These are phyloP conservation scores for Drosophila nebulosa DNA, from an alignment of 1,140 invertebrate genomes.

Conservation along the genomic window DNA sequence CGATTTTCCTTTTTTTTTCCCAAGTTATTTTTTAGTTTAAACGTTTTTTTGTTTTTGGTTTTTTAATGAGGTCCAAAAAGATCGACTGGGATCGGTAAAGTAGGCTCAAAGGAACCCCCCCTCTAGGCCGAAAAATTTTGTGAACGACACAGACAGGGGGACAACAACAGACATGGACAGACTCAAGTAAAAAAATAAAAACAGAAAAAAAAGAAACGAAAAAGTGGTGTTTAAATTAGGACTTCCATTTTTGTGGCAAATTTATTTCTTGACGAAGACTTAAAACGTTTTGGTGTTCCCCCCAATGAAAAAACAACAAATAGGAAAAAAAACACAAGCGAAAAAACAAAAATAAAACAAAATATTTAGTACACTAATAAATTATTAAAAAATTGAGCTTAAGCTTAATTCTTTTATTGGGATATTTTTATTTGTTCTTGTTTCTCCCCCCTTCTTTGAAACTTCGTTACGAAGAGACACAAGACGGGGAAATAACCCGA, in stretches of 20 bases:
- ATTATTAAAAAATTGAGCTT: slow-evolving; percentile 53
- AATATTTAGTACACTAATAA: slow-evolving; percentile 27
- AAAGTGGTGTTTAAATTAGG: slow-evolving; percentile 75
- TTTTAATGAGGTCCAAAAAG: slow-evolving; percentile 47
- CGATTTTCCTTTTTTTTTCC: slow-evolving; percentile 42
- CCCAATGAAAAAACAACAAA: slow-evolving; percentile 15
- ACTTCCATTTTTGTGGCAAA: slow-evolving; percentile 72
- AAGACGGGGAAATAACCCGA: neutral
- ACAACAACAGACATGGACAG: neutral
- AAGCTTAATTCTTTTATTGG: slow-evolving; percentile 33
- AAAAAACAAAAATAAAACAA: slow-evolving; percentile 11
- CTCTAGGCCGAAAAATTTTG: slow-evolving; percentile 55
- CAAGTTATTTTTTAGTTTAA: slow-evolving; percentile 40
- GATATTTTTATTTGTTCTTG: neutral
- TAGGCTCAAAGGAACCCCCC: slow-evolving; percentile 35
- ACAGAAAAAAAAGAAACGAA: slow-evolving; percentile 39
- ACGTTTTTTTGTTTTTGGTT: slow-evolving; percentile 9
- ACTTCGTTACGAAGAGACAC: neutral
- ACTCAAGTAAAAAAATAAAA: slow-evolving; percentile 38
- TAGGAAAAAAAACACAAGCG: slow-evolving; percentile 25
- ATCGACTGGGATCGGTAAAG: neutral
- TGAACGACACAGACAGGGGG: slow-evolving; percentile 12
- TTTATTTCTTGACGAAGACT: slow-evolving; percentile 46
- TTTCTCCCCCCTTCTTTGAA: neutral
- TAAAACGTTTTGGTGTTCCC: slow-evolving; percentile 21